Conservation (phyloP, 1,140 invertebrate species). For the Drosophila lacteicornis region DNA sequence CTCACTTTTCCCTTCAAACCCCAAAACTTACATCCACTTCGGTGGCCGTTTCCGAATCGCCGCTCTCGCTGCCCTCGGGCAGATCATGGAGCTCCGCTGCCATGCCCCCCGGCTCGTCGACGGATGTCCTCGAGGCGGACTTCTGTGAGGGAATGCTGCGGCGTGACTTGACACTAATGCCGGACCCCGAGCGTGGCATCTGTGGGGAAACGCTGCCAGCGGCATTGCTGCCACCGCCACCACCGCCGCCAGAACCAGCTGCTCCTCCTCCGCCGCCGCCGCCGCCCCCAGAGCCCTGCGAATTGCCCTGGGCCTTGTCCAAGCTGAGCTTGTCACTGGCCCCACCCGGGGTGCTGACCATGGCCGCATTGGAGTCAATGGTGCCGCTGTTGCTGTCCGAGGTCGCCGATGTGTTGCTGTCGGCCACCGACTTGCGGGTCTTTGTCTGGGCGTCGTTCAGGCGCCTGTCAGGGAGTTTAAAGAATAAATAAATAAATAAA, state of each 20-base stretch:
- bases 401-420: constrained; percentile 88
- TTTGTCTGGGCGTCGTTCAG: constrained; percentile 83
- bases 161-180: constrained; percentile 83
- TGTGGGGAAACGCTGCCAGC: constrained; percentile 76
- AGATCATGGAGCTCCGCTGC: constrained; percentile 86
- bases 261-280: constrained; percentile 5
- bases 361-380: constrained; percentile 71
- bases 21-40: constrained; percentile 88
- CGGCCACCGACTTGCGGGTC: constrained; percentile 85
- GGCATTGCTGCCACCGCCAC: constrained; percentile 6
- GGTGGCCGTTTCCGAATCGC: constrained; percentile 89
- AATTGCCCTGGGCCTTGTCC: constrained; percentile 44
- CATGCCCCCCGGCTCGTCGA: constrained; percentile 86
- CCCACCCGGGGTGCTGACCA: constrained; percentile 57
- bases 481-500: background rate
- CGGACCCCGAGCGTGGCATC: constrained; percentile 85
- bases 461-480: constrained; percentile 43
- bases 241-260: constrained; percentile 7
- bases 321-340: constrained; percentile 49
- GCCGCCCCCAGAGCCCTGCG: constrained; percentile 16
- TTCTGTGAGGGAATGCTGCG: constrained; percentile 84
- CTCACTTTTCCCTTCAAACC: background rate
- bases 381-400: constrained; percentile 83
- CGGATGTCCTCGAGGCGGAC: constrained; percentile 86
- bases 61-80: constrained; percentile 87